Base-by-base conservation (phyloP, 2,797 vertebrate species). In the Gambusia yucatana region DNA sequence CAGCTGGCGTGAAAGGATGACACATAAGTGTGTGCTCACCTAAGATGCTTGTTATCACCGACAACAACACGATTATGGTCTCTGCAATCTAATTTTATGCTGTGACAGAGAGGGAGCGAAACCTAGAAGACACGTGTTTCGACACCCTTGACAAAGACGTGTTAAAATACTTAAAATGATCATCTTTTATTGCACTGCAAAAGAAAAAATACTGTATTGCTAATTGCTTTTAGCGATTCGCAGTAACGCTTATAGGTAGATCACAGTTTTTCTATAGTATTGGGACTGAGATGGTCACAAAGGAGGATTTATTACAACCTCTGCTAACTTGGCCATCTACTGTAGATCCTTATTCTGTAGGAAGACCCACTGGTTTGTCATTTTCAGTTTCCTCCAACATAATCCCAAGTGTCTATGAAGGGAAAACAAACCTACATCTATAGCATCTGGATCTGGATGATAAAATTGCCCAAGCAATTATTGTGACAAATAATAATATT, bases 1-100 rank as follows among this genome's bases (percentile, higher is more conserved):
- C 71, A 1, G 77, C 77, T 81, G 78, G 36, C 70, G 41, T 76
- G 76, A 86, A 47, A 71, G 69, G 1, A 28, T 1, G 46, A 73
- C 57, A 14, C 33, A 20, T n/a, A 25, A 25, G 28, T 13, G 39
- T 63, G 61, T 76, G 57, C 50, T 59, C 33, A 25, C n/a, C 30
- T 61, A 7, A n/a, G 69, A 3, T 17, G 77, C n/a, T 63, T 28
- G 57, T 39, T 46, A 28, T 55, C 55, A 11, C 61, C 14, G 57
- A 47, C 36, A 52, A 57, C 57, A 30, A 48, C 46, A 44, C 6
- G 0, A 39, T 5, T 13, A 39, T 25, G 3, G 6, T 65, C 48
- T 33, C 41, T 41, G 1, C 6, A 11, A 59, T 74, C 17, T 74
- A 16, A 67, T 55, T 46, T 74, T 50, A 52, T 47, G 39, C 52